These are phyloP conservation scores for Synanthedon myopaeformis DNA, from an alignment of 2,888 invertebrate genomes.

Conservation along the genomic window DNA sequence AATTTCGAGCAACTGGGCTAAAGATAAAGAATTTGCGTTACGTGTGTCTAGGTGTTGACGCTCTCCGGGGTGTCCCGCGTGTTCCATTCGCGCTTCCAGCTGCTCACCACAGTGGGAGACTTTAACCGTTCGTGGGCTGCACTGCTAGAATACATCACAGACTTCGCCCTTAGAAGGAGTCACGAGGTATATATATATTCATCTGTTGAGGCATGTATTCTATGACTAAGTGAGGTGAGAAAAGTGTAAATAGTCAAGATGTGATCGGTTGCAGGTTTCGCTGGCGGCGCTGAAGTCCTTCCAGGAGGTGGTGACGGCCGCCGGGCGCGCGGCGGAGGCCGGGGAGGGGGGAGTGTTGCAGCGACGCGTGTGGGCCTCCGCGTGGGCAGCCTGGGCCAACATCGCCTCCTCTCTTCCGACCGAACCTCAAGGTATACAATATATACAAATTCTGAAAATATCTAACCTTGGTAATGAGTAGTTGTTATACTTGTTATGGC, in stretches of 20 bases:
- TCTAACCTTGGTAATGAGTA: too few species aligned
- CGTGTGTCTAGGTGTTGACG: constrained; percentile 76
- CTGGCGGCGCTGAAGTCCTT: constrained; percentile 96
- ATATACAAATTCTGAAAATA: too few species aligned
- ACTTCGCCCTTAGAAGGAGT: constrained; percentile 90
- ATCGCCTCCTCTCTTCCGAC: constrained; percentile 73
- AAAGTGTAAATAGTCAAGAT: too few species aligned
- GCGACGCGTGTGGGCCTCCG: constrained; percentile 81
- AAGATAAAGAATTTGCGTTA: too few species aligned
- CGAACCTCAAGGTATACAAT: background rate
- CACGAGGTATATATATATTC: constrained; percentile 76
- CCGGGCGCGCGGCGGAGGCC: constrained; percentile 82
- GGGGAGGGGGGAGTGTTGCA: constrained; percentile 29
- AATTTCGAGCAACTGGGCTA: too few species aligned
- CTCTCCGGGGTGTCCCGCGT: constrained; percentile 93
- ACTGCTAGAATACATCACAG: constrained; percentile 93
- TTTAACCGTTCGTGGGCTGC: constrained; percentile 95
- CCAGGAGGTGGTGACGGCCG: constrained; percentile 90
- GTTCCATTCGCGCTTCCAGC: constrained; percentile 90
- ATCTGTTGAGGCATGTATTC: background rate
- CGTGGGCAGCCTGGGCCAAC: constrained; percentile 89
- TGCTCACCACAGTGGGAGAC: constrained; percentile 87
- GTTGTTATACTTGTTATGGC: too few species aligned
- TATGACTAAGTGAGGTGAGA: background rate
- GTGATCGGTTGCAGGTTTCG: constrained; percentile 72